phyloP scores from a whole-genome alignment of 2,797 vertebrate genomes.

The Myotis vivesi region DNA sequence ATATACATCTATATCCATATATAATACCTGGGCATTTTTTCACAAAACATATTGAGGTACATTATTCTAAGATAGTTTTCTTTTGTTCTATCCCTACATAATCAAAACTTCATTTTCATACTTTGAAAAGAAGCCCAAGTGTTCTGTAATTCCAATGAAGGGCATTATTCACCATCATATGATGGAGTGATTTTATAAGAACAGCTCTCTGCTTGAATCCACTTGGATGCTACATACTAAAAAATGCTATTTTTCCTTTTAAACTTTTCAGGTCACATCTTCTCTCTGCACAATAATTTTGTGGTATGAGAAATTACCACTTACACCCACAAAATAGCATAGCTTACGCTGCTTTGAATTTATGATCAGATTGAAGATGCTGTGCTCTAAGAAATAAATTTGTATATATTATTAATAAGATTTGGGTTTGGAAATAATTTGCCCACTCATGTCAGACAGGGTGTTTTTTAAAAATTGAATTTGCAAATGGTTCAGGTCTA shows the following conservation, averaged over 20 bases:
- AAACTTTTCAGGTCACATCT: conserved; percentile 48
- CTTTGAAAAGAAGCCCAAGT: conserved; percentile 47
- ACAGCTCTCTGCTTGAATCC: conserved; percentile 52
- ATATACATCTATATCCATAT: neutral
- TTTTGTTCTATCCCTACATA: neutral
- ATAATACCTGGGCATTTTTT: neutral
- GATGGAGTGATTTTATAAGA: conserved; percentile 63
- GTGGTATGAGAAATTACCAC: neutral
- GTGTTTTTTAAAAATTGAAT: neutral
- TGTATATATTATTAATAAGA: neutral
- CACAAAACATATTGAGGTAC: neutral
- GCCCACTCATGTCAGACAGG: neutral
- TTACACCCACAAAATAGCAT: conserved; percentile 5
- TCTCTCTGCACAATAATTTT: conserved; percentile 20
- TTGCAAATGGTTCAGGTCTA: conserved; percentile 49
- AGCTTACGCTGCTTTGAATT: conserved; percentile 32
- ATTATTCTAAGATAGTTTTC: neutral
- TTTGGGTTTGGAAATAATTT: conserved; percentile 51
- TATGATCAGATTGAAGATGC: conserved; percentile 13
- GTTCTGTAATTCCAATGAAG: conserved; percentile 57
- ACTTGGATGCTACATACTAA: neutral
- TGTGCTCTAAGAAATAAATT: conserved; percentile 43
- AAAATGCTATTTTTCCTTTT: conserved; percentile 1
- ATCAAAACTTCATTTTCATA: conserved; percentile 28
- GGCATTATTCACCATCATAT: neutral